Percentiles rank a stretch among this genome's conserved stretches.
Evolutionary conservation across 2,113 vertebrate species (phyloP).

Genomic region (Peucedramus taeniatus): DNA sequence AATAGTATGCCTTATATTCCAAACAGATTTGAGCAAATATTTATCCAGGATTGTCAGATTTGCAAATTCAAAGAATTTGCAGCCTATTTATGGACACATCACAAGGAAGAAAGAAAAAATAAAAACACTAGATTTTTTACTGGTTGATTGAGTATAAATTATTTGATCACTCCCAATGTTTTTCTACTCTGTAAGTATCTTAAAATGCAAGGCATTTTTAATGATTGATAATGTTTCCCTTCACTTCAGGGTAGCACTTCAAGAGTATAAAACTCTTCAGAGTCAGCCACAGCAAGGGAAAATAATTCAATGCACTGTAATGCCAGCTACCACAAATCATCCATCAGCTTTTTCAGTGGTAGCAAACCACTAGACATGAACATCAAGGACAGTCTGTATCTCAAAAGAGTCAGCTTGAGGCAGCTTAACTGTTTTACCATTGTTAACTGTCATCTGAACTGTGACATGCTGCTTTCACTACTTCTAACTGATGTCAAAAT

Average conservation of each 20-base stretch:
- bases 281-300: not conserved
- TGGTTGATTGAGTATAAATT: not conserved
- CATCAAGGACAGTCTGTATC: slow-evolving; percentile 7
- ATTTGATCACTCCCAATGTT: not conserved
- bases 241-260: not conserved
- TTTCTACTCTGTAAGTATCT: not conserved
- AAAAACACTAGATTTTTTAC: not conserved
- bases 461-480: not conserved
- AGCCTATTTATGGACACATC: not conserved
- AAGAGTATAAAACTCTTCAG: not conserved
- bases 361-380: slow-evolving; percentile 5
- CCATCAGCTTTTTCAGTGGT: not conserved
- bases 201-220: not conserved
- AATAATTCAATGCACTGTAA: not conserved
- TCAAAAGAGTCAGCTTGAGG: not conserved
- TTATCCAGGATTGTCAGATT: not conserved
- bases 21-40: not conserved
- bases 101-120: not conserved
- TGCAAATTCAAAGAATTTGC: not conserved
- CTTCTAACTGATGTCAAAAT: not conserved
- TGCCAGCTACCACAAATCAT: not conserved
- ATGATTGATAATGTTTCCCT: not conserved
- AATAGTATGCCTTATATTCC: not conserved
- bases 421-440: not conserved
- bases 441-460: not conserved